These are phyloP conservation scores for Neogale vison DNA, from an alignment of 2,113 vertebrate species.

Conservation along the genomic window DNA sequence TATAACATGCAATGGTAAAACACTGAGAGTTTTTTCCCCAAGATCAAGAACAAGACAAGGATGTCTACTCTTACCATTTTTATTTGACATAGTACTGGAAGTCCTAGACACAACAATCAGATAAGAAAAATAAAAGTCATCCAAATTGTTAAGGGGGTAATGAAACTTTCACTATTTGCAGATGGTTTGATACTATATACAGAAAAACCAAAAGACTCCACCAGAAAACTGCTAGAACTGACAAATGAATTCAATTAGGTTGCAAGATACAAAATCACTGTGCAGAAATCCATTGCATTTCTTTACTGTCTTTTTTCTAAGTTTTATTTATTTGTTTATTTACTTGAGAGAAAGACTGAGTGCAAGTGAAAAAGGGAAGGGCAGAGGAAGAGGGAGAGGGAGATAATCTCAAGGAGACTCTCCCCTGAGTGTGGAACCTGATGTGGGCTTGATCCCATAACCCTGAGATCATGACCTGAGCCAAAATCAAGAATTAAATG, in stretches of 20 bases:
- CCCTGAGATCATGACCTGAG: too few species aligned
- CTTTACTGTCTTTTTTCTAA: background rate
- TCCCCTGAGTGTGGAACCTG: too few species aligned
- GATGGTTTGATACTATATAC: background rate
- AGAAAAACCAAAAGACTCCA: background rate
- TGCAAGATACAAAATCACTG: background rate
- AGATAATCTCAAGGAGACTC: background rate
- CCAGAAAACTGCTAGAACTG: background rate
- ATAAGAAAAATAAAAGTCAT: background rate
- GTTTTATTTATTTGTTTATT: background rate
- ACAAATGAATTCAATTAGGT: background rate
- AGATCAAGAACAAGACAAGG: too few species aligned
- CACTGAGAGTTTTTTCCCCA: too few species aligned
- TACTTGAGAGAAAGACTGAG: background rate
- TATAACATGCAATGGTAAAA: too few species aligned
- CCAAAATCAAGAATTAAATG: too few species aligned
- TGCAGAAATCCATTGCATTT: background rate
- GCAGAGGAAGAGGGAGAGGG: background rate
- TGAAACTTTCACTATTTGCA: background rate
- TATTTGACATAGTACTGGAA: background rate
- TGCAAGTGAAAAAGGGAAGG: background rate
- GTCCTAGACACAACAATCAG: background rate
- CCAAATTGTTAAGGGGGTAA: background rate
- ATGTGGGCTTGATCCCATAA: too few species aligned
- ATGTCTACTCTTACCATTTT: too few species aligned